These are phyloP conservation scores for Campoplex capitator DNA, from an alignment of 2,888 invertebrate genomes.

Conservation along the genomic window DNA sequence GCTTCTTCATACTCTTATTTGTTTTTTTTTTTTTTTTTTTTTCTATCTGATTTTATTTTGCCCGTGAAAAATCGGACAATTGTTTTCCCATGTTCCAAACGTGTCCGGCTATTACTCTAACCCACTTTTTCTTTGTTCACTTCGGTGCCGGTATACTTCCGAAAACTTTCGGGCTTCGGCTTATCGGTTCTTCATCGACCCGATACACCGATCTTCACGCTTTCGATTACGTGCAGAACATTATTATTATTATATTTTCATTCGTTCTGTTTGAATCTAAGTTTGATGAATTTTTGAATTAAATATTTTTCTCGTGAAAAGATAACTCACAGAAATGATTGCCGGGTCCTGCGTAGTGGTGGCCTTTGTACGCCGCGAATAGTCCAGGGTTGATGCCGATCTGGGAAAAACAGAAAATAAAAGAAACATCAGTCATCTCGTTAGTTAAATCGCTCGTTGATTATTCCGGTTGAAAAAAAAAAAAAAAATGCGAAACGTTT, in stretches of 20 bases:
- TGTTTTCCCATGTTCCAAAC: neutral
- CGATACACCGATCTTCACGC: neutral
- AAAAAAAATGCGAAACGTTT: neutral
- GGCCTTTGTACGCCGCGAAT: conserved; percentile 98
- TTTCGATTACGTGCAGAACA: too few species aligned
- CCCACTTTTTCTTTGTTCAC: neutral
- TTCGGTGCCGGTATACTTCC: neutral
- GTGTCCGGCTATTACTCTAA: neutral
- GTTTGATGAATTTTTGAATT: neutral
- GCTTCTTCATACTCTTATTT: neutral
- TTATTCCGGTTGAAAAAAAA: neutral
- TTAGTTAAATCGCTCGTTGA: neutral
- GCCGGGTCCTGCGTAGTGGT: conserved; percentile 99
- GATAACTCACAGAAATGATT: conserved; percentile 96
- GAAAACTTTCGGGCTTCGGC: neutral
- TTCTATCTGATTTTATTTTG: neutral
- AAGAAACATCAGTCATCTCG: neutral
- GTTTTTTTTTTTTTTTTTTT: conserved; percentile 1
- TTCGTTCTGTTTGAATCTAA: too few species aligned
- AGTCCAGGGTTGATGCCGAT: conserved; percentile 99
- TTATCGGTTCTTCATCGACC: neutral
- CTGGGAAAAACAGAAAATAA: conserved; percentile 86
- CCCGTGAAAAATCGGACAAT: conserved; percentile 11
- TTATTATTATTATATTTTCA: too few species aligned
- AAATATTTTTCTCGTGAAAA: too few species aligned